Conservation (phyloP, 2,888 invertebrate genomes). For the Pseudococcus viburni region DNA sequence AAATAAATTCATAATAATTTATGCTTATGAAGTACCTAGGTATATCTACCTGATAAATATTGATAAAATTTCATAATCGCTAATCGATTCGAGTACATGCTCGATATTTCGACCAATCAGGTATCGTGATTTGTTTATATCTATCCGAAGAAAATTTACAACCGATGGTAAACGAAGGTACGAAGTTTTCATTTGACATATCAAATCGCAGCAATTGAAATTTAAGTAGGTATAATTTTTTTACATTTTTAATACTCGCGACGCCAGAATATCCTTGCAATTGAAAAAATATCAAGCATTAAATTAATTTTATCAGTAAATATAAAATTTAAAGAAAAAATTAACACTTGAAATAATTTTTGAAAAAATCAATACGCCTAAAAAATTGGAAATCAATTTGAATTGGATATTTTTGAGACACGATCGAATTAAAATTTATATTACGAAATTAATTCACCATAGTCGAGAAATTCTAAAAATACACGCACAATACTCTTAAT, state of each 20-base stretch:
- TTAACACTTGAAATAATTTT: not conserved
- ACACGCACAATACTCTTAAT: too few species aligned
- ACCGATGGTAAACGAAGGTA: not conserved
- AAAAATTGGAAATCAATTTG: too few species aligned
- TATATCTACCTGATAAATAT: not conserved
- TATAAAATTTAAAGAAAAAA: not conserved
- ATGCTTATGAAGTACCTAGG: not conserved
- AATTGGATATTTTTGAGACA: not conserved
- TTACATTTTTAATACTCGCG: not conserved
- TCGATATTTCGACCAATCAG: constrained; percentile 1
- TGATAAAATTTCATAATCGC: constrained; percentile 16
- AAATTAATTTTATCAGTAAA: too few species aligned
- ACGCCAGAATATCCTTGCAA: not conserved
- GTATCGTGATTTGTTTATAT: not conserved
- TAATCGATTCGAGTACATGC: not conserved
- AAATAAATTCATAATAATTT: not conserved
- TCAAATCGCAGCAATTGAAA: not conserved
- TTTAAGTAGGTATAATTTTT: not conserved
- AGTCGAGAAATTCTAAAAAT: not conserved
- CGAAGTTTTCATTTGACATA: not conserved
- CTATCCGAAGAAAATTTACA: not conserved
- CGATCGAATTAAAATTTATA: not conserved
- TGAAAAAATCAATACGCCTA: not conserved
- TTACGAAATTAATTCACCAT: not conserved
- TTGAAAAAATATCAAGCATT: not conserved